phyloP scores from a whole-genome alignment of 2,113 vertebrate species.

The Dascyllus trimaculatus region DNA sequence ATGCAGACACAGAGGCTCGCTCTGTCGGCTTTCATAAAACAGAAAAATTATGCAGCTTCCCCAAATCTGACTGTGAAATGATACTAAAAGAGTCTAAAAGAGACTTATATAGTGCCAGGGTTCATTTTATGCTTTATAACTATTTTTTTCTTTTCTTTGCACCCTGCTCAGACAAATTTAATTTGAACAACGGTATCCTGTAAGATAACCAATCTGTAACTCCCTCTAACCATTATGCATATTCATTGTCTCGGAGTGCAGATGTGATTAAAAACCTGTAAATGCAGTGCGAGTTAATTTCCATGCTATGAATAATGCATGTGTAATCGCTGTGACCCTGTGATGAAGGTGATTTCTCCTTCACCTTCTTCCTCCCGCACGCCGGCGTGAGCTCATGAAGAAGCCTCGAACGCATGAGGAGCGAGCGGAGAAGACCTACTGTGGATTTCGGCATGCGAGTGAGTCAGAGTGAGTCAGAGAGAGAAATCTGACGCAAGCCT shows the following conservation, averaged over 20 bases:
- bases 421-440: conserved; percentile 38
- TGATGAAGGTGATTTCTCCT: conserved; percentile 81
- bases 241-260: conserved; percentile 78
- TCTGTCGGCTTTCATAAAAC: conserved; percentile 44
- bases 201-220: conserved; percentile 63
- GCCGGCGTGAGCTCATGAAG: neutral
- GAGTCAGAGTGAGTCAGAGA: conserved; percentile 70
- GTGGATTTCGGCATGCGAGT: conserved; percentile 42
- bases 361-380: conserved; percentile 51
- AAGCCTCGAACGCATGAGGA: conserved; percentile 1
- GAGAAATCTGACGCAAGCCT: conserved; percentile 58
- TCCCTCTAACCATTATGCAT: conserved; percentile 75
- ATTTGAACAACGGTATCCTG: conserved; percentile 59
- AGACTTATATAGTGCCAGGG: neutral
- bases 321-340: conserved; percentile 74
- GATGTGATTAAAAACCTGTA: conserved; percentile 84
- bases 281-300: conserved; percentile 81
- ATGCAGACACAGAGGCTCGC: conserved; percentile 19
- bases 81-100: conserved; percentile 15
- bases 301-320: conserved; percentile 82
- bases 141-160: neutral
- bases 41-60: conserved; percentile 35
- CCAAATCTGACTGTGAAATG: conserved; percentile 33
- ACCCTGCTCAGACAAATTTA: conserved; percentile 47
- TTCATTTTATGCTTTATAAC: conserved; percentile 25